Base-by-base conservation (phyloP, 2,797 vertebrate species). In the Myoxocephalus aenaeus region DNA sequence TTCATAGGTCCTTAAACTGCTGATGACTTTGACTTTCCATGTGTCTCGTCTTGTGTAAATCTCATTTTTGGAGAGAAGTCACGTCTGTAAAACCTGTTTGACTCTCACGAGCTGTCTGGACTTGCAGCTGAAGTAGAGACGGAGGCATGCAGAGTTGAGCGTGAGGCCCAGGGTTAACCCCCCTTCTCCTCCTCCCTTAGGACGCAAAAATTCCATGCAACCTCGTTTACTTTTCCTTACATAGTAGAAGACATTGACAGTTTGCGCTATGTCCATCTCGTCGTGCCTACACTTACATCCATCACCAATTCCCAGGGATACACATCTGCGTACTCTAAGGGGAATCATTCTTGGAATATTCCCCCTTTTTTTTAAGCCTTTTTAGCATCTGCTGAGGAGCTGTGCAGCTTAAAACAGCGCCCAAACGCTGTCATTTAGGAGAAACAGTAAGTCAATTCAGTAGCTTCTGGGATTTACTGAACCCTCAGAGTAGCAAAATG, bases 191-290 rank as follows among this genome's bases (percentile, higher is more conserved):
- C 34, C 25, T n/a, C 82, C 87, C 84, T 66, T 6, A 79, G 85
- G 86, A 88, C 56, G 2, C 38, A 14, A 50, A 50, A 75, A 90
- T 92, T 91, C 87, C 89, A 46, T 13, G 48, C 48, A 54, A 48
- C 14, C 62, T 65, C 36, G 25, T 83, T 74, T 42, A 57, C 59
- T 77, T 87, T 68, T 57, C 80, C 85, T 81, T 87, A 88, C 61
- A 88, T 87, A 86, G 87, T 56, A 59, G 67, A 77, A 59, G 71
- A n/a, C 42, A 25, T 1, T 34, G 58, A 75, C 66, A 73, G 48
- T 34, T 34, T 48, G 51, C 61, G 1, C 48, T 3, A 42, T 0
- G 18, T 73, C 70, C 3, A 6, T 64, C 44, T 77, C 27, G 44
- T 54, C 11, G 3, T 46, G 44, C 27, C 13, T 44, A 59, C 27